A percentile compares a stretch with the other conserved stretches of the same genome.
phyloP scores from a whole-genome alignment of 37 sponge, comb jelly and placozoan species.

The Diacarnus erythraeanus region DNA sequence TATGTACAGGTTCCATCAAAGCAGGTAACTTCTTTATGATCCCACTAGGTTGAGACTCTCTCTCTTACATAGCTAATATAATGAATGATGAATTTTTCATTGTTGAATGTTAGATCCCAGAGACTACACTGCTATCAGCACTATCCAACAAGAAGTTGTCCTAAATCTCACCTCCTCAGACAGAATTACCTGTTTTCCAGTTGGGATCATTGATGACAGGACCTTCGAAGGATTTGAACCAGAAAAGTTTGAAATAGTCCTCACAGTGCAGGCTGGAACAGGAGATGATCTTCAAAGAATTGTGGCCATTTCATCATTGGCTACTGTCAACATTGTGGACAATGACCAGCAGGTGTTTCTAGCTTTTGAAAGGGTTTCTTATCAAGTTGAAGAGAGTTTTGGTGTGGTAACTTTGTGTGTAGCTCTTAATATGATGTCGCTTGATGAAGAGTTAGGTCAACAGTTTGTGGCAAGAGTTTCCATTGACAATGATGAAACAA shows the following conservation, averaged over 20 bases:
- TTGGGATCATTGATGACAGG: not conserved
- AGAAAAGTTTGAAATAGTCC: not conserved
- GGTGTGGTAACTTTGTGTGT: constrained; percentile 6
- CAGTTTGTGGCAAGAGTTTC: too few relatives aligned
- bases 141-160: not conserved
- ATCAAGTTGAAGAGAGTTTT: constrained; percentile 5
- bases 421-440: too few relatives aligned
- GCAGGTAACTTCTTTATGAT: too few relatives aligned
- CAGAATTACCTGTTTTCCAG: constrained; percentile 8
- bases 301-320: not conserved
- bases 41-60: too few relatives aligned
- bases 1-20: too few relatives aligned
- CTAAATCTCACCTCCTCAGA: not conserved
- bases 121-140: not conserved
- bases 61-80: too few relatives aligned
- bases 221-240: not conserved
- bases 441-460: too few relatives aligned
- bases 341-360: not conserved
- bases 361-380: not conserved
- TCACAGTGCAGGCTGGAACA: not conserved
- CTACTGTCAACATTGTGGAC: constrained; percentile 5
- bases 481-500: too few relatives aligned
- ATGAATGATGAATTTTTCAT: too few relatives aligned
- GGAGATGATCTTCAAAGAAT: not conserved
- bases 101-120: not conserved